Evolutionary conservation across 1,140 invertebrate genomes (phyloP).

Genomic region (Drosophila novamexicana): DNA sequence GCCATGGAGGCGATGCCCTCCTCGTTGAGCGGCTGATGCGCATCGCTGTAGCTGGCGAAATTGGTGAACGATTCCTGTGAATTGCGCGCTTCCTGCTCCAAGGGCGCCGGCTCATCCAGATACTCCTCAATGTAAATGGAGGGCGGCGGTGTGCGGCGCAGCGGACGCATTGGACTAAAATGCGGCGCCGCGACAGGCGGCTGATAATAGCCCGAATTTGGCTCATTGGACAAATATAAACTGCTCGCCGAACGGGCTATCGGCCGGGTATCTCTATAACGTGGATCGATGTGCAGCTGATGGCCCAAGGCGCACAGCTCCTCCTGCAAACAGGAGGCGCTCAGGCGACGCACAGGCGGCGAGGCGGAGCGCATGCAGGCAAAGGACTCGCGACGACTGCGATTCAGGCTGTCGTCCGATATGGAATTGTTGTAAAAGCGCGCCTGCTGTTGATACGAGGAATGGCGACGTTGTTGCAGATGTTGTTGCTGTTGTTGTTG

Average conservation of each 20-base stretch:
- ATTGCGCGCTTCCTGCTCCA: conserved; percentile 12
- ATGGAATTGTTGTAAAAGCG: conserved; percentile 71
- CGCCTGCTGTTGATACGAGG: conserved; percentile 67
- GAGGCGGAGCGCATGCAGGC: conserved; percentile 70
- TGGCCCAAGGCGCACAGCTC: conserved; percentile 76
- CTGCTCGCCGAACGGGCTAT: conserved; percentile 79
- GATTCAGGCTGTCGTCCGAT: conserved; percentile 79
- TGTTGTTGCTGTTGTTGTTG: conserved; percentile 52
- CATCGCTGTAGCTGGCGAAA: conserved; percentile 69
- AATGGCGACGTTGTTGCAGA: conserved; percentile 75
- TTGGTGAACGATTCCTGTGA: conserved; percentile 78
- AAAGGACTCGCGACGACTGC: conserved; percentile 78
- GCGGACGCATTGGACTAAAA: conserved; percentile 69
- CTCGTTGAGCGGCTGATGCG: conserved; percentile 82
- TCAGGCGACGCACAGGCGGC: conserved; percentile 72
- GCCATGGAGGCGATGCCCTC: conserved; percentile 78
- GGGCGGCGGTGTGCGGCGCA: conserved; percentile 71
- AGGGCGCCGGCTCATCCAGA: conserved; percentile 61
- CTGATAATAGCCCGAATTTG: conserved; percentile 45
- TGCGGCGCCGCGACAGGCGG: conserved; percentile 37
- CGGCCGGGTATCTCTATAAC: conserved; percentile 78
- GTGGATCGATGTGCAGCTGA: conserved; percentile 81
- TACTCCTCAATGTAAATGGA: conserved; percentile 84
- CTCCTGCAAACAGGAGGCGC: conserved; percentile 81
- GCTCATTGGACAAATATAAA: conserved; percentile 69